Evolutionary conservation across 2,113 vertebrate genomes (phyloP), one percentile per base, ranked within the genome.

Genomic region (Myanophis thanlyinensis): DNA sequence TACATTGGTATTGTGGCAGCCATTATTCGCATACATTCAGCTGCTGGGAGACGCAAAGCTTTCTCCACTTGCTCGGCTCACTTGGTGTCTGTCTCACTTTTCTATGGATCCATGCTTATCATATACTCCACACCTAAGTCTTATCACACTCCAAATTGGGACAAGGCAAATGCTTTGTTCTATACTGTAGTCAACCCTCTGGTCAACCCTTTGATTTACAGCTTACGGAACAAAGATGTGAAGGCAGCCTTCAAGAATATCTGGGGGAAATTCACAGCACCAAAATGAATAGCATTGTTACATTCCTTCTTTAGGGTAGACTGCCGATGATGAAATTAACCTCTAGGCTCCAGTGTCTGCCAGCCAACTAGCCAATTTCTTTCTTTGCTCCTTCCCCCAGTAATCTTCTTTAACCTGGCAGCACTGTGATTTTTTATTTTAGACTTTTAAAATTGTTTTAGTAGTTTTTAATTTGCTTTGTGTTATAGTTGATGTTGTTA

Each of bases 31-130:
- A 96, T 96, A 2, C 80, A 0, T 25, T 92, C 90, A 0, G 6
- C 80, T 1, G n/a, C 92, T 13, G 93, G 95, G 15, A n/a, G 56
- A 5, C 90, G 87, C 48, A 96, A 96, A 80, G 95, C 96, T 35
- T 95, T 97, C 93, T 97, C 96, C 46, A 96, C 94, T 0, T 96
- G 96, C 35, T 91, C 93, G 0, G 96, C 95, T 67, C 94, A 95
- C 27, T 25, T 94, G 46, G 87, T 44, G 0, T 92, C 94, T 3
- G 85, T 95, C 47, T 93, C 94, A 23, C 56, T 96, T 47, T 95
- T 93, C 53, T 96, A 95, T 10, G 67, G 94, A 2, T 93, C 95
- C 15, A 90, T 94, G 30, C 91, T 95, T 2, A 95, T 95, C 47
- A 95, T 93, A 87, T 97, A 96, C 56, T 95, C 88, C 0, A 1